Percentiles rank a stretch among this genome's conserved stretches.
Evolutionary conservation across 2,797 vertebrate genomes (phyloP).

Genomic region (Leptatherina wallacei): DNA sequence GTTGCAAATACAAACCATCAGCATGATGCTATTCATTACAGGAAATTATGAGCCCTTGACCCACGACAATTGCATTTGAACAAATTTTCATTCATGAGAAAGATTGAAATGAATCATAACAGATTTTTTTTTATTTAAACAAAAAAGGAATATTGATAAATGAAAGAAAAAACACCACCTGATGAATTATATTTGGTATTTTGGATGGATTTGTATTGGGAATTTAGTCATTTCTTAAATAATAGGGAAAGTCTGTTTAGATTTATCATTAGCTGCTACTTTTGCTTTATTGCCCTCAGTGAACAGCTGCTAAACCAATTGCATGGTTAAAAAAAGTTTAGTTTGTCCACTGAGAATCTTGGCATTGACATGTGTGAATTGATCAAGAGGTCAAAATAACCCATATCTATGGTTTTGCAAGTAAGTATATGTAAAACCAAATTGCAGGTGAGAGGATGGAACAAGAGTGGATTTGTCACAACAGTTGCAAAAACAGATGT

Average conservation of each 20-base stretch:
- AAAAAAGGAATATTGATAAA: constrained; percentile 59
- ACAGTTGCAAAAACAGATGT: constrained; percentile 82
- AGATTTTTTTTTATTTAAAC: constrained; percentile 11
- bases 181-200: constrained; percentile 74
- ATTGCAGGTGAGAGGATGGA: constrained; percentile 57
- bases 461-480: constrained; percentile 71
- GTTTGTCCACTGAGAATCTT: constrained; percentile 72
- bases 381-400: constrained; percentile 54
- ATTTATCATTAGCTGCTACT: constrained; percentile 63
- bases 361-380: constrained; percentile 65
- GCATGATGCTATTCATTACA: constrained; percentile 65
- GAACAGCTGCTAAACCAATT: constrained; percentile 67
- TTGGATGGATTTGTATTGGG: constrained; percentile 50
- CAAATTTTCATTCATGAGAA: constrained; percentile 59
- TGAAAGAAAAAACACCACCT: constrained; percentile 44
- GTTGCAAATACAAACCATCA: constrained; percentile 73
- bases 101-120: constrained; percentile 28
- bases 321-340: constrained; percentile 49
- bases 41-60: constrained; percentile 83
- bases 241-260: constrained; percentile 53
- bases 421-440: constrained; percentile 39
- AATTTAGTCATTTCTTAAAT: constrained; percentile 57
- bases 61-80: constrained; percentile 76
- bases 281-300: constrained; percentile 77
- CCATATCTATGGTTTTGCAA: constrained; percentile 28